Evolutionary conservation across 1,140 invertebrate genomes (phyloP).

Genomic region (Orchestia grillus): DNA sequence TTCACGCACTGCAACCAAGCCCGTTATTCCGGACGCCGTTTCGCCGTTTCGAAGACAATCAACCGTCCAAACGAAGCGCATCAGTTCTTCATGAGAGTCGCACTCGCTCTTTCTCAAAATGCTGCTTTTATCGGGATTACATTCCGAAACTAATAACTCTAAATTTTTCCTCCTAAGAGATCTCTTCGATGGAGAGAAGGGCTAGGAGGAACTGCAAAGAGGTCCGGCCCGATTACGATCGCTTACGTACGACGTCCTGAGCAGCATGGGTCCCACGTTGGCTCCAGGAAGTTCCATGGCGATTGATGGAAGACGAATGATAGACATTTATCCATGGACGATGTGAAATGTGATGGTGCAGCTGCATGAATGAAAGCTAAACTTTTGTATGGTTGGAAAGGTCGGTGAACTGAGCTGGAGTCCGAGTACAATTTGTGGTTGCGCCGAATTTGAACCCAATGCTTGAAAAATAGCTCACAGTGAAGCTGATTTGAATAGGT

Average conservation of each 20-base stretch:
- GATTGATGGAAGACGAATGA: not conserved
- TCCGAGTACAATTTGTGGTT: not conserved
- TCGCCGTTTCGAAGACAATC: slow-evolving; percentile 17
- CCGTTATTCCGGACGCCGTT: not conserved
- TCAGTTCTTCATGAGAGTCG: not conserved
- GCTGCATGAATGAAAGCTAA: not conserved
- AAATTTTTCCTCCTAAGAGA: not conserved
- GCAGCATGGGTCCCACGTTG: not conserved
- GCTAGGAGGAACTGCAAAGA: not conserved
- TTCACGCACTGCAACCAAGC: not conserved
- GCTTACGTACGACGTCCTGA: not conserved
- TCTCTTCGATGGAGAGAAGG: not conserved
- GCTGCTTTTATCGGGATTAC: slow-evolving; percentile 27
- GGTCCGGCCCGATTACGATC: not conserved
- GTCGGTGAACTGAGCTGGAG: not conserved
- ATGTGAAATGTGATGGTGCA: not conserved
- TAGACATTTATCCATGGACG: not conserved
- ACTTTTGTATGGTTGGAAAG: not conserved
- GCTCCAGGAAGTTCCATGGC: not conserved
- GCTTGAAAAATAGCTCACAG: not conserved
- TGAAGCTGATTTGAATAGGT: not conserved
- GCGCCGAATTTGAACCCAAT: not conserved
- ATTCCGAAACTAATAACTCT: slow-evolving; percentile 44
- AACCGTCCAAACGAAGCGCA: slow-evolving; percentile 30
- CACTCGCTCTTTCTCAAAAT: slow-evolving; percentile 23